Evolutionary conservation across 1,140 invertebrate genomes (phyloP), one percentile per base, ranked within the genome.

Genomic region (Caligus rogercresseyi): DNA sequence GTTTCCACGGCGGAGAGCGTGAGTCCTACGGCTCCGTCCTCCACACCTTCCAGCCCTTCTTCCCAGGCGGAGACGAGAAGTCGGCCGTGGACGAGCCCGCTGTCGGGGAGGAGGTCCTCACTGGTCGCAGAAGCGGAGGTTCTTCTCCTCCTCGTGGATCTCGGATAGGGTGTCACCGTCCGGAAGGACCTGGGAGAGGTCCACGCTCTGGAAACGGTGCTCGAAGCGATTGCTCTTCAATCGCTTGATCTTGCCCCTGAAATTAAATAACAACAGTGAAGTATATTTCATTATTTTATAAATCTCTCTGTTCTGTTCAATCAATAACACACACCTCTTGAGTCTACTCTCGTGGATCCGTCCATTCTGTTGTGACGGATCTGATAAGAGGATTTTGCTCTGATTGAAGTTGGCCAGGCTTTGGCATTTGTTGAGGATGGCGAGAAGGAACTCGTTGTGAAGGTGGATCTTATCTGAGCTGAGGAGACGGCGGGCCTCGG

Each of bases 381-480:
- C 31, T n/a, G 31, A 43, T 7, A 43, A n/a, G 31, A 43, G 31
- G 7, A 43, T 11, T n/a, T 43, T 43, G 31, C n/a, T 43, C 31
- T 43, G 31, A 76, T 72, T 55, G 43, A 31, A 60, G 54, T 20
- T 64, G 51, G 67, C 69, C 16, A 83, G 72, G 21, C 78, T 79
- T 69, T 85, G 81, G 15, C 87, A 83, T 76, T 83, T 87, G 65
- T 85, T 84, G 11, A 89, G 77, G 52, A 89, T 75, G 11, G 84
- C 84, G 7, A 88, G 70, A 3, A 89, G 73, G 70, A 89, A 89
- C 68, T 87, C 81, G 74, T 89, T 89, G 70, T 89, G 86, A 21
- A 86, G 75, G 72, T 83, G 82, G 26, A 87, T 79, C 72, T 84
- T 80, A 53, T 86, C 81, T 1, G 77, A 70, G 4, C 74, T 77